Evolutionary conservation across 2,888 invertebrate species (phyloP), one percentile per base, ranked within the genome.

Genomic region (Drosophila nigricruria): DNA sequence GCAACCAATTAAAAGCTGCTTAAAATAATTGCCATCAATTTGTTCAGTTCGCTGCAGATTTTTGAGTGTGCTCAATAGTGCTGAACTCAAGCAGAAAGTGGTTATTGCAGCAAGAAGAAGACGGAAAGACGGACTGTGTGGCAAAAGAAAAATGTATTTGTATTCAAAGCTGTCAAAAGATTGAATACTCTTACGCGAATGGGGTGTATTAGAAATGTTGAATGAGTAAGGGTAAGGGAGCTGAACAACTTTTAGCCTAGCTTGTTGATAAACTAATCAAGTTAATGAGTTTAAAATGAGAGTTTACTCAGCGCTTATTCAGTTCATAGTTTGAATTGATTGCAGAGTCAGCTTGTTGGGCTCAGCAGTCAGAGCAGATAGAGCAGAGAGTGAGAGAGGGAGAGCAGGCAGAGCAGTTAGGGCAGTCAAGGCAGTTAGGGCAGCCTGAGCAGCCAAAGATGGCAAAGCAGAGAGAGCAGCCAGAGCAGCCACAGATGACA

Each of bases 11-110:
- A 75, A 72, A 66, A 63, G 43, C 43, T 67, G 61, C 68, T 80
- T 65, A 50, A 70, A 67, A 66, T 67, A 75, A 75, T 75, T 76
- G 71, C 53, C 32, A 47, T 49, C 77, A 66, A 75, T 76, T 75
- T 76, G 56, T 42, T 30, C 12, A 63, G 47, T 60, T 59, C 40
- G 6, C 43, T 45, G 40, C 43, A 40, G 23, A 27, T 42, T 56
- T 56, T 36, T 45, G 45, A 45, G 12, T 32, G 34, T 20, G 57
- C n/a, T 40, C 14, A 52, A 47, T 34, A 18, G 50, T 59, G 27
- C 36, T 23, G 49, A 67, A 10, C 20, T 20, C 12, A 18, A 38
- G 53, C 23, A n/a, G 25, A 25, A 20, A 16, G 23, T 16, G 20
- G 6, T 23, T 16, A 16, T 5, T 16, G 20, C 20, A 20, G 6